Conservation (phyloP, 2,888 invertebrate species). For the Idaea aversata region DNA sequence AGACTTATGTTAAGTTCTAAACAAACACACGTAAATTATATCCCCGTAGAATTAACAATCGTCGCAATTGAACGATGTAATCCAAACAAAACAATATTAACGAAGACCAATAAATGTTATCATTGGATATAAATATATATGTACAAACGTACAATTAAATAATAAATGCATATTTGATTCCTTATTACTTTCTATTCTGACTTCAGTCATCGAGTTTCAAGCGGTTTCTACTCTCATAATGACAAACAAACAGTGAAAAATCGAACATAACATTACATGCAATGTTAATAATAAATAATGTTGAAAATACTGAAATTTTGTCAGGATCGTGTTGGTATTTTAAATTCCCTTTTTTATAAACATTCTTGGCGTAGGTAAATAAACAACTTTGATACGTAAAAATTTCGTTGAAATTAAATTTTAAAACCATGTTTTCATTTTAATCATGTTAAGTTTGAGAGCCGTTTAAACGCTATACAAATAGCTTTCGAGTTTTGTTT, state of each 20-base stretch:
- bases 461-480: conserved; percentile 88
- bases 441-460: conserved; percentile 7
- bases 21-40: not conserved
- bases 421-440: too few relatives aligned
- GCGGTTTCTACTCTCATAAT: not conserved
- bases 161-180: not conserved
- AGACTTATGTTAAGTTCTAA: not conserved
- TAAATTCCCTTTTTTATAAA: not conserved
- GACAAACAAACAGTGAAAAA: conserved; percentile 7
- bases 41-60: not conserved
- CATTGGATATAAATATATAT: not conserved
- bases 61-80: not conserved
- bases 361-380: not conserved
- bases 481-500: conserved; percentile 88
- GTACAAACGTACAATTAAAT: not conserved
- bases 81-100: not conserved
- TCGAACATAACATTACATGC: conserved; percentile 15
- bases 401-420: too few relatives aligned
- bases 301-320: conserved; percentile 24
- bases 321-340: not conserved
- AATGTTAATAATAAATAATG: conserved; percentile 30
- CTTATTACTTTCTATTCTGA: not conserved
- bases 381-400: not conserved
- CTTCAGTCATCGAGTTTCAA: not conserved
- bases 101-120: not conserved